A percentile compares a stretch with the other conserved stretches of the same genome.
phyloP scores from a whole-genome alignment of 2,113 vertebrate genomes.

The Daubentonia madagascariensis region DNA sequence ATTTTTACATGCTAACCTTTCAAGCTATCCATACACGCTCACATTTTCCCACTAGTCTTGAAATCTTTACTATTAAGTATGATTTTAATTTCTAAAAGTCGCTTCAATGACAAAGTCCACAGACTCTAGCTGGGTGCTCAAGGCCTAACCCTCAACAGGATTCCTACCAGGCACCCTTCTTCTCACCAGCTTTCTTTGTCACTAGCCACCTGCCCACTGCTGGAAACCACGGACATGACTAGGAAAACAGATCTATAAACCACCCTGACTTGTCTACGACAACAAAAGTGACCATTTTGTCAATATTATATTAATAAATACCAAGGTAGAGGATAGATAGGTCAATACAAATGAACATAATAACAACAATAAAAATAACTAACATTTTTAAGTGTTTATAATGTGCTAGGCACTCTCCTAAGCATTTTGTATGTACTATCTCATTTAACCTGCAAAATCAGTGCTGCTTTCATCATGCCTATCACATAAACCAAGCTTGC shows the following conservation, averaged over 20 bases:
- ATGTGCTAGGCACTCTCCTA: neutral
- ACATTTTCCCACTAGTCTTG: neutral
- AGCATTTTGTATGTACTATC: accelerated
- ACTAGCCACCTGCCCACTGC: neutral
- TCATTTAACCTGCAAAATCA: accelerated
- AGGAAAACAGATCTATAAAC: neutral
- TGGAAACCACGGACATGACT: neutral
- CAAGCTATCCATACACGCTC: accelerated
- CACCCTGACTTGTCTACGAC: accelerated
- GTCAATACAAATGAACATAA: no score
- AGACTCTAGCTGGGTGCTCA: accelerated
- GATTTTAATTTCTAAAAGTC: neutral
- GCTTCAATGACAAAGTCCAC: neutral
- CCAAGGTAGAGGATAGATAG: accelerated
- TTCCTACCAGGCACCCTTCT: accelerated
- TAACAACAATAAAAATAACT: accelerated
- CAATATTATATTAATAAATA: neutral
- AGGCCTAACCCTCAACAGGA: neutral
- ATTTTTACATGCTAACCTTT: neutral
- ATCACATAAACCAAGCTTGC: accelerated
- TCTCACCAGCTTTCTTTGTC: accelerated
- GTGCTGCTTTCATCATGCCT: accelerated
- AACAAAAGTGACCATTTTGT: accelerated
- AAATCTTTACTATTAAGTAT: neutral
- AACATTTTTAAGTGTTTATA: accelerated